Evolutionary conservation across 2,797 vertebrate species (phyloP), one percentile per base, ranked within the genome.

Genomic region (Myotis daubentonii): DNA sequence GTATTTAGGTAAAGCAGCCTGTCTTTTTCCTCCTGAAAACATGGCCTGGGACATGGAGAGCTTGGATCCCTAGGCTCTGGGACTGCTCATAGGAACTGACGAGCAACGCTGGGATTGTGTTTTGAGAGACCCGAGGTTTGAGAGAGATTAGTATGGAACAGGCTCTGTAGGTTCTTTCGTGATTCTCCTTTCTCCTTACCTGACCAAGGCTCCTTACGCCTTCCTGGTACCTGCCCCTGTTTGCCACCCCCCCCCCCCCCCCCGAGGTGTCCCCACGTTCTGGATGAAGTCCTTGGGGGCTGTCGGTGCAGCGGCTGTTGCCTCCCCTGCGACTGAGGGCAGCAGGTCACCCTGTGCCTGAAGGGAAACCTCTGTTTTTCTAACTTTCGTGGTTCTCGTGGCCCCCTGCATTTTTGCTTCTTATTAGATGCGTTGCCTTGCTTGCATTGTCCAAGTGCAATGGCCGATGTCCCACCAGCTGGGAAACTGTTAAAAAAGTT

Each of bases 291-390:
- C 38, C 1, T 0, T 19, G 30, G 75, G 65, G 60, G 17, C 44
- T 25, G 12, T 47, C 4, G 2, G 13, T 10, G 12, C 0, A 23
- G 38, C 10, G 15, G 10, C 16, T 15, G 9, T 55, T 7, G 0
- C 28, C 44, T 30, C 47, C 28, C 22, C 62, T 20, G 55, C 57
- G 55, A 12, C 22, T 1, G 19, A 60, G 23, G 55, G 20, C 17
- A 30, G 12, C 38, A n/a, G 2, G 12, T 60, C 16, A 12, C 71
- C 30, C 30, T 76, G 60, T 47, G 41, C 10, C 25, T 15, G 5
- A 19, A 23, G 60, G 38, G 53, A 6, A 62, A 8, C 30, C 36
- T 16, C 47, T 22, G 82, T 36, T 75, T 68, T 51, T 74, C 75
- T 86, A 12, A 44, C 49, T 80, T 66, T 2, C 1, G 23, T 76